These are phyloP conservation scores for Pitangus sulphuratus DNA, from an alignment of 2,797 vertebrate species.

Conservation along the genomic window DNA sequence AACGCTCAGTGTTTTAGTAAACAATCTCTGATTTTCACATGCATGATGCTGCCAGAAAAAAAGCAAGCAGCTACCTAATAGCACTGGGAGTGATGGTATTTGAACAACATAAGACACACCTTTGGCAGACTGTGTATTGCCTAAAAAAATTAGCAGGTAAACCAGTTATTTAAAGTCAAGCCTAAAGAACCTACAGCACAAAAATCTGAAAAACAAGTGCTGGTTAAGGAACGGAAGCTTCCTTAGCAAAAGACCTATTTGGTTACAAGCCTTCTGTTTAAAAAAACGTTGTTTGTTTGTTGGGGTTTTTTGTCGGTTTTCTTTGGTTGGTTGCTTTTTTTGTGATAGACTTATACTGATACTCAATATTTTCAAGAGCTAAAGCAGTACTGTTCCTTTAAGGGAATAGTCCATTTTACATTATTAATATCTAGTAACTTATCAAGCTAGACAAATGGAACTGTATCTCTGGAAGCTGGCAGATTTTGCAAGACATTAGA, in stretches of 20 bases:
- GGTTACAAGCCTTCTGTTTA: neutral
- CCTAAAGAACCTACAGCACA: neutral
- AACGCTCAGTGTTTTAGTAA: neutral
- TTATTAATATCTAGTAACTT: neutral
- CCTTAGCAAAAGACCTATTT: neutral
- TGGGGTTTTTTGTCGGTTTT: too few relatives aligned
- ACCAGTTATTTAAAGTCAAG: neutral
- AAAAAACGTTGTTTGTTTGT: accelerated
- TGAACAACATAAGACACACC: accelerated
- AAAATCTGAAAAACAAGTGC: neutral
- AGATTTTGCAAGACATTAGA: neutral
- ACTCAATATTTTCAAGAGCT: neutral
- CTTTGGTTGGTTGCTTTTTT: neutral
- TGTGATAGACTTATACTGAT: neutral
- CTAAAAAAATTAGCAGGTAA: neutral
- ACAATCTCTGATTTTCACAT: neutral
- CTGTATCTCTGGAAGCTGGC: neutral
- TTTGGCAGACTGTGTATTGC: neutral
- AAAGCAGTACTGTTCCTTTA: neutral
- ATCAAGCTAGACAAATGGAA: neutral
- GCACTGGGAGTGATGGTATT: neutral
- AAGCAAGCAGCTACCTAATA: neutral
- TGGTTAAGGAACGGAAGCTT: neutral
- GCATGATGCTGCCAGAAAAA: neutral
- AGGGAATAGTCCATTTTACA: neutral